Evolutionary conservation across 2,113 vertebrate species (phyloP), one percentile per base, ranked within the genome.

Genomic region (Percopsis transmontana): DNA sequence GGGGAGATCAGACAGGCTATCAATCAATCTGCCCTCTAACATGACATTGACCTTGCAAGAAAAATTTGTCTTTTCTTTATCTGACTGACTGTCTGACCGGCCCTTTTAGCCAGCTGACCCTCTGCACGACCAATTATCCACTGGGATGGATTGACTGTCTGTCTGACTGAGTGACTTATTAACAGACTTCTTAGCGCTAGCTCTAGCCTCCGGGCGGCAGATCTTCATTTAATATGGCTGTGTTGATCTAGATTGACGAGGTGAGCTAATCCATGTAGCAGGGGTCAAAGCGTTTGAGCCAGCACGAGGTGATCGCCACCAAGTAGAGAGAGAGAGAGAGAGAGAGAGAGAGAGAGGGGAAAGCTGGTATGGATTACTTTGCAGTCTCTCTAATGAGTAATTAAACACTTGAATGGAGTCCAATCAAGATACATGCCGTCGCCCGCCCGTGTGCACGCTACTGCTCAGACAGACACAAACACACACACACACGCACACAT

Each of bases 341-440:
- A 58, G 72, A 68, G 55, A 27, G 57, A 67, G 45, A 59, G 75
- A 9, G 27, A 57, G 58, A 14, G 19, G 62, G 72, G 50, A 70
- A 55, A 67, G 76, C 58, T 70, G 80, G 20, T 69, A 82, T 86
- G 69, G 88, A 85, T 88, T 76, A 74, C 84, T 74, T 69, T 85
- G 86, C 86, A 74, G 73, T 81, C 85, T 81, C 78, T 68, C 83
- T 87, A 90, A 87, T 86, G 86, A 90, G 85, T 84, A 86, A 88
- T 88, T 90, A 88, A 88, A 87, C 86, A 88, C 74, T 87, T 87
- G 85, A 88, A 90, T 88, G 82, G 86, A 90, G 85, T 83, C 79
- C 83, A 87, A 86, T 88, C 87, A 86, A 84, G 78, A 81, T 72
- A 78, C 86, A 85, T 74, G 58, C 75, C 27, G 57, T 48, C 23